These are phyloP conservation scores for Metridium senile DNA, from an alignment of 92 coral and sea anemone genomes.

Conservation along the genomic window DNA sequence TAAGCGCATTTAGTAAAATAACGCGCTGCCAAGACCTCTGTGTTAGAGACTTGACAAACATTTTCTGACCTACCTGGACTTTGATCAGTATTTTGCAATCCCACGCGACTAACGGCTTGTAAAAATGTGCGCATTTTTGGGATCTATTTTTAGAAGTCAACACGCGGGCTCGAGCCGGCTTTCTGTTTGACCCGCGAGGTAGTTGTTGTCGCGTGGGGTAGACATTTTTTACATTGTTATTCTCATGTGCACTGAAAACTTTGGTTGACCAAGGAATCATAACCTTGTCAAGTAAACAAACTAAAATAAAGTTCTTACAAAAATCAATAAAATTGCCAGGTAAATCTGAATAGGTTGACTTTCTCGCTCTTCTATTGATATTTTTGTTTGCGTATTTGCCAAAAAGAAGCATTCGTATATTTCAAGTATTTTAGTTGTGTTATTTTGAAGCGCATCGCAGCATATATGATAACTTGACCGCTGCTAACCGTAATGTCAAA, in stretches of 20 bases:
- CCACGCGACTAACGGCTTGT: neutral
- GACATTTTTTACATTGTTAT: neutral
- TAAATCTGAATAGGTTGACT: too few species aligned
- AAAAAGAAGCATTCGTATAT: too few species aligned
- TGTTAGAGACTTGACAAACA: slow-evolving; percentile 16
- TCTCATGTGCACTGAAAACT: slow-evolving; percentile 17
- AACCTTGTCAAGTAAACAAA: neutral
- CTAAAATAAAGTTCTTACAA: neutral
- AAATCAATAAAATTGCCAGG: neutral
- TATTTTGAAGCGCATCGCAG: neutral
- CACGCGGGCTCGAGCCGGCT: slow-evolving; percentile 28
- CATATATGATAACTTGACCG: neutral
- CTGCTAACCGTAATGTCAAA: slow-evolving; percentile 18
- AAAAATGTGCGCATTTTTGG: slow-evolving; percentile 8
- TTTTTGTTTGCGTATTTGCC: too few species aligned
- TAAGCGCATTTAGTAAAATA: slow-evolving; percentile 22
- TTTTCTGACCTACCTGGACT: slow-evolving; percentile 4
- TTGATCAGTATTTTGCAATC: slow-evolving; percentile 4
- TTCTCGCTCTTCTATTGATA: too few species aligned
- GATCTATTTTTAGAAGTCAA: slow-evolving; percentile 4
- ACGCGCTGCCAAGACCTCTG: slow-evolving; percentile 6
- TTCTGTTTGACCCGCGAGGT: slow-evolving; percentile 33
- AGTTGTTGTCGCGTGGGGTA: slow-evolving; percentile 26
- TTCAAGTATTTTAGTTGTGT: too few species aligned
- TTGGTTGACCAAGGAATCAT: slow-evolving; percentile 4